Evolutionary conservation across 2,888 invertebrate genomes (phyloP), one percentile per base, ranked within the genome.

Genomic region (Raillietiella orientalis): DNA sequence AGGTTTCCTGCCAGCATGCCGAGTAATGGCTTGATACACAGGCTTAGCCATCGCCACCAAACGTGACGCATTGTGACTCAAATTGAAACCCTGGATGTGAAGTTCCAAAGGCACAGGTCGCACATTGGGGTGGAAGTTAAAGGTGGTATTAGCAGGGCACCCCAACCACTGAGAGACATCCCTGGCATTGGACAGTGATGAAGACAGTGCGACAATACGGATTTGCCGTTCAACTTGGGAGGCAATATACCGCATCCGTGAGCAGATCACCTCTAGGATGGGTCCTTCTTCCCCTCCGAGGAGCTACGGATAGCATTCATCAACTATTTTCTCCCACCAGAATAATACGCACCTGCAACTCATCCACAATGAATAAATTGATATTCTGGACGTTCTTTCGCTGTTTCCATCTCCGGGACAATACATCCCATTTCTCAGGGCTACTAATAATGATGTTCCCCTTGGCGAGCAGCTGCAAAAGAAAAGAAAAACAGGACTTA

Each of bases 71-170:
- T 87, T 90, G 52, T 99, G 96, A 0, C 87, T 84, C 21, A 93
- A 72, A 52, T 90, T 96, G 49, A 87, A 74, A 10, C 93, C 90
- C 59, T 57, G 77, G 28, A 96, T 82, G 41, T 93, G 90, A 23
- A 96, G 50, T 43, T 96, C 90, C 12, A 99, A 49, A 0, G 87
- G 87, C 20, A 87, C 56, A 0, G 93, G 96, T 2, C 96, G 55
- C 3, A 93, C 90, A 41, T 79, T 84, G 0, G 96, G 93, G 42
- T 93, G 90, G 52, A 99, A 99, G 54, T 96, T 99, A 51, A 93
- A 99, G 3, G 82, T 75, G 14, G 71, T 66, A 37, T 79, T 75
- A 3, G 82, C 62, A 37, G 69, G 70, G 40, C 87, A 87, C 12
- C 90, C 90, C 22, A 93, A 52, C 93, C 93, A 93, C 41, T 82